Percentiles rank a stretch among this genome's conserved stretches.
These are phyloP conservation scores for Halocaridina rubra DNA, from an alignment of 2,888 invertebrate genomes.

Conservation along the genomic window DNA sequence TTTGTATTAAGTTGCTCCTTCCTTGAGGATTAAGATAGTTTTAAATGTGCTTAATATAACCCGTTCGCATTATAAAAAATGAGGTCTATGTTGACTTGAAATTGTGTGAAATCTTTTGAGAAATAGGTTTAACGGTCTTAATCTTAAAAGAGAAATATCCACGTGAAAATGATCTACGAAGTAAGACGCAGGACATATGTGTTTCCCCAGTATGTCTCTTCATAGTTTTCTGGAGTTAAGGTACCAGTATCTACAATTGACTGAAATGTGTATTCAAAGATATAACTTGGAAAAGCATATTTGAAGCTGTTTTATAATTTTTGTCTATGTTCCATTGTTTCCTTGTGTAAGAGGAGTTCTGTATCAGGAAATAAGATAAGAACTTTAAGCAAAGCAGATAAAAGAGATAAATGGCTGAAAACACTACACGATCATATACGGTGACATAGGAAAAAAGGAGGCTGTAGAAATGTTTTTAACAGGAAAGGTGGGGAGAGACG, in stretches of 20 bases:
- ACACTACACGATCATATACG: not conserved
- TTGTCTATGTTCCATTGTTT: constrained; percentile 20
- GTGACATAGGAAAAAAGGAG: no score
- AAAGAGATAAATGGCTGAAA: not conserved
- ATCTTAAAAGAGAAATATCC: no score
- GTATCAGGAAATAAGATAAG: not conserved
- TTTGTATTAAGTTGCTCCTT: constrained; percentile 46
- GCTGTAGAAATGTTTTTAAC: not conserved
- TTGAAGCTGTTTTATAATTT: constrained; percentile 34
- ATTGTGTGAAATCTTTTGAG: not conserved
- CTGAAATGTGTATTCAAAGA: not conserved
- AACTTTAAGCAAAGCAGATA: not conserved
- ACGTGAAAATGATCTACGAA: no score
- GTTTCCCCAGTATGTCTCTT: not conserved
- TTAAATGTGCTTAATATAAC: constrained; percentile 54
- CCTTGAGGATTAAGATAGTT: constrained; percentile 35
- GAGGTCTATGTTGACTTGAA: constrained; percentile 34
- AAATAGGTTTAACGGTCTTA: not conserved
- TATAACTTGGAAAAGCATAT: no score
- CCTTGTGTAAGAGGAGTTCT: constrained; percentile 20
- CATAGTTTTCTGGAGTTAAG: not conserved
- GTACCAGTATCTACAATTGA: not conserved
- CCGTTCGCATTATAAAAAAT: constrained; percentile 44
- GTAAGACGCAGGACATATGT: no score
- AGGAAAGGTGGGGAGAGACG: not conserved